phyloP scores from a whole-genome alignment of 2,888 invertebrate species.

The Clistopyga incitator region DNA sequence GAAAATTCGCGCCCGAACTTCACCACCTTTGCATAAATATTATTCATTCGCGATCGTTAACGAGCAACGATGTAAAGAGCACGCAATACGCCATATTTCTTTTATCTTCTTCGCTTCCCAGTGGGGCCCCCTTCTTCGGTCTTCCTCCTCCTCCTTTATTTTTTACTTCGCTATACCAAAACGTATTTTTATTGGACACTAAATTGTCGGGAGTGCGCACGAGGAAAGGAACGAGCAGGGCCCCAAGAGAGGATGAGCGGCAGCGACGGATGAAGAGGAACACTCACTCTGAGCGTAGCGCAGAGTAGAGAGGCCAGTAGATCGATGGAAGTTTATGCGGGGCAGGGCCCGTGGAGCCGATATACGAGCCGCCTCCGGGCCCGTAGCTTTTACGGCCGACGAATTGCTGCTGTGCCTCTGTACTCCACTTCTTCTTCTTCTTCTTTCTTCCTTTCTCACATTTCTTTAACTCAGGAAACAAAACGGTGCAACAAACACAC shows the following conservation, averaged over 20 bases:
- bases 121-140: conserved; percentile 37
- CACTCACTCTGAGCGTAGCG: neutral
- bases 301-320: conserved; percentile 46
- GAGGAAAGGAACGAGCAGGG: conserved; percentile 2
- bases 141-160: conserved; percentile 19
- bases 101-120: conserved; percentile 24
- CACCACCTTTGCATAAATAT: conserved; percentile 3
- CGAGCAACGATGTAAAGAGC: conserved; percentile 12
- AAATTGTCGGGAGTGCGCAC: conserved; percentile 68
- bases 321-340: conserved; percentile 77
- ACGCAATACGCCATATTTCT: conserved; percentile 13
- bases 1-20: neutral
- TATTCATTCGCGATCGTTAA: conserved; percentile 10
- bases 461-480: neutral
- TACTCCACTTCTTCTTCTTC: conserved; percentile 42
- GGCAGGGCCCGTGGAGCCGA: conserved; percentile 65
- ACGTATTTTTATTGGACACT: conserved; percentile 73
- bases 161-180: conserved; percentile 40
- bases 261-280: conserved; percentile 8
- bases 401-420: conserved; percentile 61
- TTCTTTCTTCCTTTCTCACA: conserved; percentile 31
- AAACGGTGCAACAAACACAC: conserved; percentile 48
- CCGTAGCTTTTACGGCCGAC: conserved; percentile 76
- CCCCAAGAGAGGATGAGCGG: conserved; percentile 14
- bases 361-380: conserved; percentile 70